Conservation (phyloP, 1,140 invertebrate species). For the Chrysoperla carnea region DNA sequence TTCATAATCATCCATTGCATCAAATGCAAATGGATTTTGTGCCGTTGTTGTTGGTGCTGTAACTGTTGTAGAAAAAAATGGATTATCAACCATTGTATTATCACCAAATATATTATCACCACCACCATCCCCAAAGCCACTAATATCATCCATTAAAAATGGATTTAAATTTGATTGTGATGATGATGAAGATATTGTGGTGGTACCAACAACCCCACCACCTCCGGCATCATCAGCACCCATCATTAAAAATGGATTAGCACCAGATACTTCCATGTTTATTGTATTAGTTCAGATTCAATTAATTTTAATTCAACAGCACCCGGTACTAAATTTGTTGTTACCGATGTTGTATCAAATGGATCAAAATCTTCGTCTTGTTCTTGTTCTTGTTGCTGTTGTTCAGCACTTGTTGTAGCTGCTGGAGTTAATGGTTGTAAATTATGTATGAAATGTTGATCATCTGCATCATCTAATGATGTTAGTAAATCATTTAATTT, state of each 20-base stretch:
- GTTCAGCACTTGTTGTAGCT: background rate
- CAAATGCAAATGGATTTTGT: conserved; percentile 45
- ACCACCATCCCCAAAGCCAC: conserved; percentile 19
- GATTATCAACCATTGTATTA: conserved; percentile 33
- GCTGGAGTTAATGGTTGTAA: background rate
- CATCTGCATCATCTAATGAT: background rate
- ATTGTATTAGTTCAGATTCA: conserved; percentile 6
- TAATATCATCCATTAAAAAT: conserved; percentile 37
- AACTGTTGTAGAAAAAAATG: conserved; percentile 21
- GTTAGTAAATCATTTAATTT: background rate
- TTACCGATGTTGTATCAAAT: background rate
- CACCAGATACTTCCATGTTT: conserved; percentile 36
- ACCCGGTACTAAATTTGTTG: background rate
- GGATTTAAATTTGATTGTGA: conserved; percentile 40
- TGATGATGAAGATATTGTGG: background rate
- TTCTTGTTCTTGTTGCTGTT: background rate
- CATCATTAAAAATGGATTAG: conserved; percentile 60
- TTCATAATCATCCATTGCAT: conserved; percentile 24
- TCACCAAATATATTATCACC: conserved; percentile 6
- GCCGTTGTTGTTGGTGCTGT: conserved; percentile 13
- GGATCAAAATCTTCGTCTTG: background rate
- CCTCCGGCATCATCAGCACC: conserved; percentile 32
- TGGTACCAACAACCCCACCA: conserved; percentile 9
- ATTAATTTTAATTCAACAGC: conserved; percentile 9
- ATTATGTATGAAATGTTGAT: background rate